Evolutionary conservation across 1,140 invertebrate genomes (phyloP).

Genomic region (Neodiprion virginianus): DNA sequence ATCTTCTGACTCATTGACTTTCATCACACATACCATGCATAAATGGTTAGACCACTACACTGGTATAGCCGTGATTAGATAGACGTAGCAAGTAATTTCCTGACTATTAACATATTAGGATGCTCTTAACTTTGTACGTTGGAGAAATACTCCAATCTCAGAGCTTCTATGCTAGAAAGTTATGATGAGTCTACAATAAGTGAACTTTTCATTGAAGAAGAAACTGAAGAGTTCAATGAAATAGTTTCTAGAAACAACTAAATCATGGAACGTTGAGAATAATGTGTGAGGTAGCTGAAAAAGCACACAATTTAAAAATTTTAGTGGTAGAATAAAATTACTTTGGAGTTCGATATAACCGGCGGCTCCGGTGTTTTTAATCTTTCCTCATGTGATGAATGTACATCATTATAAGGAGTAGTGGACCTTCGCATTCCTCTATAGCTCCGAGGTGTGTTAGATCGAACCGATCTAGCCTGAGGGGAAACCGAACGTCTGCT

Average conservation of each 20-base stretch:
- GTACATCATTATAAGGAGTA: constrained; percentile 34
- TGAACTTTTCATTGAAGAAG: too few species aligned
- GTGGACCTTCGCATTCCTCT: constrained; percentile 18
- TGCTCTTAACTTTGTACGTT: too few species aligned
- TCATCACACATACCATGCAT: too few species aligned
- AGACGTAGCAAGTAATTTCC: too few species aligned
- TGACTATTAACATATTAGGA: too few species aligned
- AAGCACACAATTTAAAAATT: not conserved
- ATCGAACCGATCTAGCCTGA: not conserved
- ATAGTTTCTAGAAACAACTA: not conserved
- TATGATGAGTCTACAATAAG: too few species aligned
- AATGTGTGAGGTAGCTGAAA: not conserved
- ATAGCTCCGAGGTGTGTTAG: constrained; percentile 14
- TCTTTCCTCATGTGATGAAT: constrained; percentile 42
- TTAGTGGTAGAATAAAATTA: constrained; percentile 41
- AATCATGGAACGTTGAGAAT: not conserved
- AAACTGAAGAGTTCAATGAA: too few species aligned
- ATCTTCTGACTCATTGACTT: too few species aligned
- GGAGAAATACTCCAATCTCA: too few species aligned
- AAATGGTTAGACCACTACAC: too few species aligned
- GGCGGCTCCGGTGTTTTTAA: constrained; percentile 58
- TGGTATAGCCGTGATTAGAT: too few species aligned
- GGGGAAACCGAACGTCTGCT: constrained; percentile 8
- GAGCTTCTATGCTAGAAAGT: too few species aligned
- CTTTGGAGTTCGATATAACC: constrained; percentile 57